Percentiles rank a stretch among this genome's conserved stretches.
phyloP scores from a whole-genome alignment of 2,113 vertebrate species.

The Cichladusa arquata region DNA sequence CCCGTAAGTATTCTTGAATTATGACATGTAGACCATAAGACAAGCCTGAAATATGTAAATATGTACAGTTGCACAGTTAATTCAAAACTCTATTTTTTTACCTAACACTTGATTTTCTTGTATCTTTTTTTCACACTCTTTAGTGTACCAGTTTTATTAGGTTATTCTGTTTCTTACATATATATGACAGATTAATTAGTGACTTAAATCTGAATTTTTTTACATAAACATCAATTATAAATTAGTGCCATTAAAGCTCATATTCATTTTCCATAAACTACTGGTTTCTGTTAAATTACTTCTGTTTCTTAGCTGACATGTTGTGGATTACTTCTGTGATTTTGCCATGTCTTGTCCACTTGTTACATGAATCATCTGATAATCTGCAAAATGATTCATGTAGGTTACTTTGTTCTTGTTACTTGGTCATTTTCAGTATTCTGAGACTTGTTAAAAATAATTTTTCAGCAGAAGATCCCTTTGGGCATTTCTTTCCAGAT shows the following conservation, averaged over 20 bases:
- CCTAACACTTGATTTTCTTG: not conserved
- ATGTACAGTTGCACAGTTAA: not conserved
- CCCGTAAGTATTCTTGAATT: conserved; percentile 37
- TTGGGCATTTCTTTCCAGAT: not conserved
- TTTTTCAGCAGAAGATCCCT: not conserved
- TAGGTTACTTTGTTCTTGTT: not conserved
- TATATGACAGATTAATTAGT: not conserved
- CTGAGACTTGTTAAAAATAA: not conserved
- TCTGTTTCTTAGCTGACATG: not conserved
- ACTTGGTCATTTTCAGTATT: not conserved
- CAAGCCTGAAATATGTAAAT: not conserved
- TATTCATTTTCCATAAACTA: not conserved
- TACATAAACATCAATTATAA: not conserved
- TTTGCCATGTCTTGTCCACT: not conserved
- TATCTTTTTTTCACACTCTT: not conserved
- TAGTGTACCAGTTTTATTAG: not conserved
- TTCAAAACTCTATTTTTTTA: not conserved
- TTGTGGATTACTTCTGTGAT: not conserved
- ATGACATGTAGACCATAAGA: not conserved
- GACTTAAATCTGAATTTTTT: not conserved
- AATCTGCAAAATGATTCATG: not conserved
- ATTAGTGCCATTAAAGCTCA: not conserved
- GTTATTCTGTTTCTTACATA: not conserved
- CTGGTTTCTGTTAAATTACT: not conserved
- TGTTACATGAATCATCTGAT: not conserved